phyloP scores from a whole-genome alignment of 2,113 vertebrate species.

The Pterocles burchelli region DNA sequence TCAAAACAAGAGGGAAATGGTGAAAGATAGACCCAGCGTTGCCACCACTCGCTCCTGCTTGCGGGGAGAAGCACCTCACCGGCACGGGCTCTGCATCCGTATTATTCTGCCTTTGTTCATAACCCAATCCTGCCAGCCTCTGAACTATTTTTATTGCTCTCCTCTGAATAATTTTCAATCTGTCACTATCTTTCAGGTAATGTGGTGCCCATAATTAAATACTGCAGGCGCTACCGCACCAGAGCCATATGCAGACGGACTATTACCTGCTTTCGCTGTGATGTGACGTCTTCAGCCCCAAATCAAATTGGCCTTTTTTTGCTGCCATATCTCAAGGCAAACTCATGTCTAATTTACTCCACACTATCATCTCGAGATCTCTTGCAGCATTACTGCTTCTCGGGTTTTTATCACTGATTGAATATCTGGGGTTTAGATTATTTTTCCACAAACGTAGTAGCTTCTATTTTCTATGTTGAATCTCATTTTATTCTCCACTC shows the following conservation, averaged over 20 bases:
- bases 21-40: background rate
- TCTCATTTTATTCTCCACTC: conserved; percentile 44
- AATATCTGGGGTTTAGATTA: conserved; percentile 62
- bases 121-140: conserved; percentile 56
- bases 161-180: conserved; percentile 69
- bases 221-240: conserved; percentile 42
- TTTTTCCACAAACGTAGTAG: conserved; percentile 39
- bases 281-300: conserved; percentile 57
- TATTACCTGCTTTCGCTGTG: conserved; percentile 47
- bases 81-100: accelerated
- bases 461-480: conserved; percentile 41
- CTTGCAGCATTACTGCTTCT: conserved; percentile 51
- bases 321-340: conserved; percentile 69
- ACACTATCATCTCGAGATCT: conserved; percentile 52
- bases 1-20: background rate
- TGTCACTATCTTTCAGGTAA: conserved; percentile 65
- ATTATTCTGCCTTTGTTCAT: conserved; percentile 32
- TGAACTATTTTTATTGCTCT: conserved; percentile 65
- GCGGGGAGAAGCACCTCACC: background rate
- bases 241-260: conserved; percentile 52
- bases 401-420: conserved; percentile 42
- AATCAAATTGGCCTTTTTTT: conserved; percentile 66
- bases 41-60: background rate
- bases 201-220: conserved; percentile 67
- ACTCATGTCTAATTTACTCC: conserved; percentile 66